Percentiles rank a stretch among this genome's conserved stretches.
Evolutionary conservation across 1,140 invertebrate genomes (phyloP).

Genomic region (Aphaenogaster floridana): DNA sequence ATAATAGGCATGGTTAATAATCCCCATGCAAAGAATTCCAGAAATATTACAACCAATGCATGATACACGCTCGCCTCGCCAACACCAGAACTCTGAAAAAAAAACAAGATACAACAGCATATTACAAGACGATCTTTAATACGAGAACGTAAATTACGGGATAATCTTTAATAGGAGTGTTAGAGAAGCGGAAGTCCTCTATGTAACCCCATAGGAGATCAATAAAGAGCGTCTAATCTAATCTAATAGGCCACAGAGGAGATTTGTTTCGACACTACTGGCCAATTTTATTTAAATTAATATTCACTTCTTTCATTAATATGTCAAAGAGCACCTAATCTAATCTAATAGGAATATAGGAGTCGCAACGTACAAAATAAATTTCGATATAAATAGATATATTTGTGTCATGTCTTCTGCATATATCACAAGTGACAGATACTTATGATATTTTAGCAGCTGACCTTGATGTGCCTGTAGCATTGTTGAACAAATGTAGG

Average conservation of each 20-base stretch:
- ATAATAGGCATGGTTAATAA: slow-evolving; percentile 99
- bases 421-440: slow-evolving; percentile 1
- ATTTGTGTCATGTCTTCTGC: slow-evolving; percentile 4
- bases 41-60: slow-evolving; percentile 99
- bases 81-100: slow-evolving; percentile 93
- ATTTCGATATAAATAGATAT: neutral
- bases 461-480: slow-evolving; percentile 86
- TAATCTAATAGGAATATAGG: neutral
- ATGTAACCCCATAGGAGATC: no score
- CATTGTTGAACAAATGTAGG: slow-evolving; percentile 83
- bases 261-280: no score
- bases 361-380: neutral
- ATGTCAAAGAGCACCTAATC: no score
- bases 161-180: neutral
- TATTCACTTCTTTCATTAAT: no score
- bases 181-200: no score
- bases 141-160: neutral
- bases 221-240: no score
- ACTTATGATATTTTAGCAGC: slow-evolving; percentile 68
- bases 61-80: slow-evolving; percentile 98
- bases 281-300: no score
- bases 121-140: neutral
- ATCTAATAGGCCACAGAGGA: no score
- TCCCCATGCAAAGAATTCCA: slow-evolving; percentile 99
- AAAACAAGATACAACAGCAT: slow-evolving; percentile 73